A percentile compares a stretch with the other conserved stretches of the same genome.
Evolutionary conservation across 2,888 invertebrate genomes (phyloP).

Genomic region (Heliconius erato): DNA sequence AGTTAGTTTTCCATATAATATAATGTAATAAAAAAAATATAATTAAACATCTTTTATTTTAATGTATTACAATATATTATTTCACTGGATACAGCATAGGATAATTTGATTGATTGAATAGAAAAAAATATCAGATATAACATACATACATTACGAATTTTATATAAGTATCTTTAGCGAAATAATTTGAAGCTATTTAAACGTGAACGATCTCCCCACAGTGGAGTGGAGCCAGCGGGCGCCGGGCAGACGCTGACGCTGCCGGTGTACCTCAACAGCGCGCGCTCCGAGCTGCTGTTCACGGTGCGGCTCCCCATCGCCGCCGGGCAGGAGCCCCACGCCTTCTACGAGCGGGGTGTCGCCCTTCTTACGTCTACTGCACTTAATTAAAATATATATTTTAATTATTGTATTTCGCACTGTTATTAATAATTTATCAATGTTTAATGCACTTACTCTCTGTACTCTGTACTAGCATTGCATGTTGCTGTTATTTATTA

Average conservation of each 20-base stretch:
- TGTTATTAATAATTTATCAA: neutral
- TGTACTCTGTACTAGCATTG: constrained; percentile 1
- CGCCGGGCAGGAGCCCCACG: constrained; percentile 95
- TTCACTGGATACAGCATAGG: too few species aligned
- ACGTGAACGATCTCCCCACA: constrained; percentile 51
- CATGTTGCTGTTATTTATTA: constrained; percentile 6
- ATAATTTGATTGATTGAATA: neutral
- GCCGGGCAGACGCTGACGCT: constrained; percentile 90
- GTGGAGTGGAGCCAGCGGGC: constrained; percentile 70
- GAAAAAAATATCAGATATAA: neutral
- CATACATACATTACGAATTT: neutral
- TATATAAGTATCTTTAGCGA: too few species aligned
- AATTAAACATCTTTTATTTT: too few species aligned
- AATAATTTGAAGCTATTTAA: neutral
- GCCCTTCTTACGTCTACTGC: constrained; percentile 97
- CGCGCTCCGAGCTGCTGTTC: constrained; percentile 96
- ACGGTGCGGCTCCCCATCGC: constrained; percentile 97
- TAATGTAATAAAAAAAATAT: too few species aligned
- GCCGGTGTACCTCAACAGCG: constrained; percentile 99
- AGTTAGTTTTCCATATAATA: too few species aligned
- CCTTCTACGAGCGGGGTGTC: constrained; percentile 99
- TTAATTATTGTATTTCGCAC: neutral
- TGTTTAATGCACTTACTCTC: neutral
- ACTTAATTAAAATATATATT: constrained; percentile 87
- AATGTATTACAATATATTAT: too few species aligned